Percentiles rank a stretch among this genome's conserved stretches.
Evolutionary conservation across 2,888 invertebrate genomes (phyloP).

Genomic region (Pachliopta kotzebuea): DNA sequence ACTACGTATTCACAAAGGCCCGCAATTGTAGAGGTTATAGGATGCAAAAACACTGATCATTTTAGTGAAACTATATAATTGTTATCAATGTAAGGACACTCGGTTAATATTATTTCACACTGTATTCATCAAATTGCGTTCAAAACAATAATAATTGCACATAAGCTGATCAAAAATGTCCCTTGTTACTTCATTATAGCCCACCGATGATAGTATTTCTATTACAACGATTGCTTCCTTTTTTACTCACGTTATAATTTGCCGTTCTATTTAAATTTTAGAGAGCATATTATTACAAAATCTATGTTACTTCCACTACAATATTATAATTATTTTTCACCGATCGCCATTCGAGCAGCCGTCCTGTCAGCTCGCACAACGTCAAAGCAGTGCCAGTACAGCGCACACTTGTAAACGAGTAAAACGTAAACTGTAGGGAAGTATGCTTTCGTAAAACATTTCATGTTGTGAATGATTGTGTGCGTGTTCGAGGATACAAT

Average conservation of each 20-base stretch:
- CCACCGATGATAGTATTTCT: constrained; percentile 36
- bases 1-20: constrained; percentile 70
- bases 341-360: constrained; percentile 32
- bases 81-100: constrained; percentile 47
- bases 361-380: constrained; percentile 28
- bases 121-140: constrained; percentile 37
- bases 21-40: constrained; percentile 65
- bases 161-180: constrained; percentile 46
- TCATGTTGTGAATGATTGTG: constrained; percentile 40
- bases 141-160: constrained; percentile 54
- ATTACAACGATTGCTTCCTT: constrained; percentile 28
- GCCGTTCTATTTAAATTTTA: constrained; percentile 1
- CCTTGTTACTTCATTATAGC: constrained; percentile 44
- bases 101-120: constrained; percentile 40
- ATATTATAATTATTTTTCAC: constrained; percentile 30
- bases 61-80: constrained; percentile 47
- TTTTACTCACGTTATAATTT: constrained; percentile 13
- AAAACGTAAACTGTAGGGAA: constrained; percentile 32
- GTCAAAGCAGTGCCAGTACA: constrained; percentile 23
- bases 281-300: constrained; percentile 7
- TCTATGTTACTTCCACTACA: constrained; percentile 19
- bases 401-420: constrained; percentile 19
- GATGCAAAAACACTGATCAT: constrained; percentile 61
- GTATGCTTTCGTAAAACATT: constrained; percentile 47
- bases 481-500: constrained; percentile 62